Evolutionary conservation across 2,888 invertebrate species (phyloP), one percentile per base, ranked within the genome.

Genomic region (Drosophila pseudotakahashii): DNA sequence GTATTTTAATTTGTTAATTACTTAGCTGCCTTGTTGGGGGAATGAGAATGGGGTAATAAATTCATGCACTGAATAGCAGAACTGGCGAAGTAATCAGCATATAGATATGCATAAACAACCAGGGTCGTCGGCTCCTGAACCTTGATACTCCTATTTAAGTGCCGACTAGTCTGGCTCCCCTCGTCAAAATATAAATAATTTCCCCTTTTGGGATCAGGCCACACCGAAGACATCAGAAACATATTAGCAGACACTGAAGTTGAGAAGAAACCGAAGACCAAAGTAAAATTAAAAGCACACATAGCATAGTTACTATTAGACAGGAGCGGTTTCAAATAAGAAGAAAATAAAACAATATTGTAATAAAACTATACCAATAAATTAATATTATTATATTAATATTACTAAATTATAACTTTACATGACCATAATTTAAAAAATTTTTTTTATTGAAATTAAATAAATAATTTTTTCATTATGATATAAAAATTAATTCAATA

Each of bases 1-100:
- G 82, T 78, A 88, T 86, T 79, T 88, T 85, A 88, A 88, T 85
- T 85, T 86, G 80, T 82, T 83, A 88, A 83, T 83, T 83, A 88
- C 86, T 88, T 88, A 78, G 88, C 80, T 72, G 72, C 76, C 58
- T 57, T 68, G 66, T 73, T 68, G 69, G 58, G 58, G 57, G 74
- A 71, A 30, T 57, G 66, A 50, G 39, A 16, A 23, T 10, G 37
- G 62, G 44, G 66, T 74, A 59, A 78, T 76, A 78, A 78, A 81
- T 88, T 88, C 78, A 85, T 79, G 71, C 78, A 70, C 76, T 59
- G 59, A 72, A 77, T 75, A 64, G 75, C 80, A 73, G 69, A 73
- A 42, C 32, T 23, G 42, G 71, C 76, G 64, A 77, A 75, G 83
- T 81, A 84, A 81, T 81, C 84, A 86, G 82, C 82, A 81, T 84